These are phyloP conservation scores for Montipora sp. DNA, from an alignment of 64 coral and sea anemone genomes.

Conservation along the genomic window DNA sequence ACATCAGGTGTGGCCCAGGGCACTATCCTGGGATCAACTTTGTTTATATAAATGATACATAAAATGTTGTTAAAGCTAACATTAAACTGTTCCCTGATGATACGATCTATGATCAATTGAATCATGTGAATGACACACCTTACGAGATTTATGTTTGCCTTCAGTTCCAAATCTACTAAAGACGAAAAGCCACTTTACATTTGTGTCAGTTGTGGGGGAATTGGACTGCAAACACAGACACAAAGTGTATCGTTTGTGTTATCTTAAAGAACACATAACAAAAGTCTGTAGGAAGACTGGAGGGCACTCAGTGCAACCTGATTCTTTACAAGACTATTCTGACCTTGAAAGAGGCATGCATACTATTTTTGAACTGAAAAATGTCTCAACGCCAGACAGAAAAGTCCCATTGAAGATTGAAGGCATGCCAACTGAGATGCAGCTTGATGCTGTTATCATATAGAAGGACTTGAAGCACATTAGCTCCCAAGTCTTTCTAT, in stretches of 20 bases:
- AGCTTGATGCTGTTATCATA: constrained; percentile 8
- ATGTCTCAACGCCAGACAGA: constrained; percentile 48
- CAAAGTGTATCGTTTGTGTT: constrained; percentile 20
- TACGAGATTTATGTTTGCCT: background rate
- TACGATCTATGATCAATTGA: too few relatives aligned
- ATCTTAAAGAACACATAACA: constrained; percentile 49
- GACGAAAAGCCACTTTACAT: too few relatives aligned
- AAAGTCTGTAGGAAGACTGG: constrained; percentile 40
- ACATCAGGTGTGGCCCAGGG: too few relatives aligned
- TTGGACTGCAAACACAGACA: constrained; percentile 41
- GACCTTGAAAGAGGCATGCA: background rate
- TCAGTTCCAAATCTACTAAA: background rate
- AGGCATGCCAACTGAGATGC: background rate
- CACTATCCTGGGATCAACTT: too few relatives aligned
- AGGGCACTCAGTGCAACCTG: constrained; percentile 22
- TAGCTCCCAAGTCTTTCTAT: constrained; percentile 44
- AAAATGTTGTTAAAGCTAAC: too few relatives aligned
- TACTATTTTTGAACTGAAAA: background rate
- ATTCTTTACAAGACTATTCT: background rate
- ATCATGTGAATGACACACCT: background rate
- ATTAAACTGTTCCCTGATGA: too few relatives aligned
- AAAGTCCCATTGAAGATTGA: constrained; percentile 52
- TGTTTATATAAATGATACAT: too few relatives aligned
- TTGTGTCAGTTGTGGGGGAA: background rate
- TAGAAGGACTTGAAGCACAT: background rate